Evolutionary conservation across 2,888 invertebrate species (phyloP), one percentile per base, ranked within the genome.

Genomic region (Drosophila limbata): DNA sequence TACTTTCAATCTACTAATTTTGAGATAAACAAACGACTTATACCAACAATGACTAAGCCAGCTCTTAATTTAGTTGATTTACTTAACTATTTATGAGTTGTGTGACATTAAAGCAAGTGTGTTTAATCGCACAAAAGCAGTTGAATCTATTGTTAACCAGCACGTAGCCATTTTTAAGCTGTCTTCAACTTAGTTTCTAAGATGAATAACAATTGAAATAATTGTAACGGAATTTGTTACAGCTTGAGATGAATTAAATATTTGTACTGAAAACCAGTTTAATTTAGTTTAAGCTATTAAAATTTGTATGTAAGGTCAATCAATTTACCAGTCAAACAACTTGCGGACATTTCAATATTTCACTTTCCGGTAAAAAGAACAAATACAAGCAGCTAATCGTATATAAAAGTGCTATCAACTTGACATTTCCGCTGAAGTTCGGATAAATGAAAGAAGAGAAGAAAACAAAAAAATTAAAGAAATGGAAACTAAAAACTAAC

Each of bases 361-460:
- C 10, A 52, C 44, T 37, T 51, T 15, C 40, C 11, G n/a, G 21
- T 11, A 11, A 37, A 13, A 3, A 19, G 11, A 33, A 55, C 33
- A 31, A 13, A 48, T 15, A 1, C 8, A 44, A 21, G 15, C 19
- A 15, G 25, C 28, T 48, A 69, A 72, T 63, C 55, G 37, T 44
- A 59, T 64, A 13, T 11, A 53, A 33, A 48, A 57, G 28, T 25
- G 45, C 42, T 44, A 37, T 55, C 69, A 67, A 70, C 62, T 80
- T 82, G 77, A 64, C 86, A 70, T 72, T 77, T 79, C 72, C 69
- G 70, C 72, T 64, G 48, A 40, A 60, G 52, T 11, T 33, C 35
- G 39, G 28, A 28, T n/a, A 44, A 53, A n/a, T 11, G 8, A 17
- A 35, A 19, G 28, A 11, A 19, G 39, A 25, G 51, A 37, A 15